Base-by-base conservation (phyloP, 2,888 invertebrate species). In the Lochmaea crataegi region DNA sequence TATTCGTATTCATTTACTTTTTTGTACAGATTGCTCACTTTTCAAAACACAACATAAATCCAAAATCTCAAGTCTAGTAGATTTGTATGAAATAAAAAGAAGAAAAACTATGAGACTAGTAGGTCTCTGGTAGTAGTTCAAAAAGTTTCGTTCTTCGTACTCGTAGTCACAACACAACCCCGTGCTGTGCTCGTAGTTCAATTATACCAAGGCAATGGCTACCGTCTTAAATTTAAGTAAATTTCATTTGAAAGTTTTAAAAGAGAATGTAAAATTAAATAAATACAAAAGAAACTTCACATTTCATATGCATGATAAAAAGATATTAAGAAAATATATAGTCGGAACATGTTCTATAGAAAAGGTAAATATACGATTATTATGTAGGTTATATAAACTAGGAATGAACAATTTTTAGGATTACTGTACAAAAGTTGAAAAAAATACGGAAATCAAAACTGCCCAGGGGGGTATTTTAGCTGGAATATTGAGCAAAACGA, bases 381-480 rank as follows among this genome's bases (percentile, higher is more conserved):
- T 61, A 53, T 42, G 7, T 57, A 56, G 38, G 67, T 70, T 73
- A 56, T 71, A 26, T 67, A 65, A 61, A 32, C 48, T 70, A 79
- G 18, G 18, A 38, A 38, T 7, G n/a, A n/a, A 38, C 16, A 57
- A 32, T 56, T 68, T 81, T 42, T 74, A 83, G 83, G 76, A 80
- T 10, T 76, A 77, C 63, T 77, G 76, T 18, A 79, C 69, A 32
- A 75, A 76, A 41, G 78, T 79, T 72, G 80, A 82, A 16, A 53
- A 73, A 38, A 73, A 80, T 41, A 16, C 76, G 18, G 75, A 78
- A 45, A 79, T 76, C 66, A 67, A 72, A 11, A 80, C 77, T 72
- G 72, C 75, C 6, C 78, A 77, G 65, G 81, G 77, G n/a, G 83
- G 83, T 41, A 81, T 85, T 68, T 77, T 86, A 71, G 77, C 84